phyloP scores from a whole-genome alignment of 2,113 vertebrate genomes.

The Origma solitaria region DNA sequence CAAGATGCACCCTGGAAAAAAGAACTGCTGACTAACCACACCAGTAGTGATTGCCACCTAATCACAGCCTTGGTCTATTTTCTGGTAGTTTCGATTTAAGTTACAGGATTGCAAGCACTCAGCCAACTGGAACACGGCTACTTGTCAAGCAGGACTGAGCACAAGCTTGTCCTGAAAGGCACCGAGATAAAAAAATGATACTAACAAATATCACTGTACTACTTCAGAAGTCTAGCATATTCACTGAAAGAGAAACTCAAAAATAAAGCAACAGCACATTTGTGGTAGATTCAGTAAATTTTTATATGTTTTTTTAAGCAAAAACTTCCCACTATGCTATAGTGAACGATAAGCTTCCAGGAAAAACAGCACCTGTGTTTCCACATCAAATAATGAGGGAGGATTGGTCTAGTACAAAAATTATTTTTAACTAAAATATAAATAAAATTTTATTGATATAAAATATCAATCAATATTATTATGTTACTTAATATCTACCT shows the following conservation, averaged over 20 bases:
- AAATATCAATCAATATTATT: background rate
- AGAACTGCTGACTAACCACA: background rate
- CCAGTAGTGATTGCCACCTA: background rate
- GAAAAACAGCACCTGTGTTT: background rate
- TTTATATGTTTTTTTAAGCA: background rate
- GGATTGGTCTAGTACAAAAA: background rate
- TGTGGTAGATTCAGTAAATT: background rate
- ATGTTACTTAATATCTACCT: background rate
- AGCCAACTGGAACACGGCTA: background rate
- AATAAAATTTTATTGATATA: background rate
- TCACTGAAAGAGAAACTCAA: background rate
- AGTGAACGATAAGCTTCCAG: background rate
- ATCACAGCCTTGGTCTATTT: background rate
- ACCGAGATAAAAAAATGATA: accelerated
- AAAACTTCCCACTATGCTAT: background rate
- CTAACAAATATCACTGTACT: background rate
- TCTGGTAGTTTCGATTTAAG: background rate
- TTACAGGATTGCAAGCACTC: background rate
- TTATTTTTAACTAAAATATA: background rate
- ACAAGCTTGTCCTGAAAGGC: background rate
- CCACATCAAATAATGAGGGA: background rate
- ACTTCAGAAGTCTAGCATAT: background rate
- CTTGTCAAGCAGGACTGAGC: background rate
- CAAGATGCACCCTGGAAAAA: background rate
- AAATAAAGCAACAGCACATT: background rate